A percentile compares a stretch with the other conserved stretches of the same genome.
These are phyloP conservation scores for Drosophila cyrtoloma DNA, from an alignment of 2,888 invertebrate genomes.

Conservation along the genomic window DNA sequence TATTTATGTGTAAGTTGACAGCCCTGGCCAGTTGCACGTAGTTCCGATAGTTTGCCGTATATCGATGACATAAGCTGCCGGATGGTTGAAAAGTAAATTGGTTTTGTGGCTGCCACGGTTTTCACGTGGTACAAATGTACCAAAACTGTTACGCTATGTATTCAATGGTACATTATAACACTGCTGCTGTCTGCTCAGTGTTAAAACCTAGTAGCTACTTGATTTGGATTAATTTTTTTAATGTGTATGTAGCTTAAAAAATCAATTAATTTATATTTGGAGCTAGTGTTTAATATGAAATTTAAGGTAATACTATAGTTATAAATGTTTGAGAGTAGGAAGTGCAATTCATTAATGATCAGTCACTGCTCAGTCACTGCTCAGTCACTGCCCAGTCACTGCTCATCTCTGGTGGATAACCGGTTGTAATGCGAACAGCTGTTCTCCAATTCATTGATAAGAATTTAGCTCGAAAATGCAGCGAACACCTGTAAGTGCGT, in stretches of 20 bases:
- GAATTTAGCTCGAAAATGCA: slow-evolving; percentile 28
- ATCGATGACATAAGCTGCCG: slow-evolving; percentile 25
- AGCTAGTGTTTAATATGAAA: background rate
- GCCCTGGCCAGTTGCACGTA: background rate
- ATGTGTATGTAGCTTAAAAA: background rate
- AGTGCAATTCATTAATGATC: background rate
- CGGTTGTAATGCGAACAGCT: slow-evolving; percentile 34
- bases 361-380: background rate
- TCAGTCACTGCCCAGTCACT: background rate
- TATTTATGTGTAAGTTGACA: slow-evolving; percentile 6
- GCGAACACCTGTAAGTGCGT: slow-evolving; percentile 32
- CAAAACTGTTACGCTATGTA: background rate
- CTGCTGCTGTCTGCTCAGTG: background rate
- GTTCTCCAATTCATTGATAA: slow-evolving; percentile 20
- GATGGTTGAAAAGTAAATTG: background rate
- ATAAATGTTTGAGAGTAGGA: background rate
- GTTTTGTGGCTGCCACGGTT: background rate
- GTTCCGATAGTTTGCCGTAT: background rate
- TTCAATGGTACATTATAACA: too few relatives aligned
- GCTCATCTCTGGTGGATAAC: slow-evolving; percentile 1
- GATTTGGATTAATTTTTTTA: background rate
- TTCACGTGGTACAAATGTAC: background rate
- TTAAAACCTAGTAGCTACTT: background rate
- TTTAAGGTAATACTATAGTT: background rate
- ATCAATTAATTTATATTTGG: background rate